These are phyloP conservation scores for Podotricha telesiphe DNA, from an alignment of 2,888 invertebrate species.

Conservation along the genomic window DNA sequence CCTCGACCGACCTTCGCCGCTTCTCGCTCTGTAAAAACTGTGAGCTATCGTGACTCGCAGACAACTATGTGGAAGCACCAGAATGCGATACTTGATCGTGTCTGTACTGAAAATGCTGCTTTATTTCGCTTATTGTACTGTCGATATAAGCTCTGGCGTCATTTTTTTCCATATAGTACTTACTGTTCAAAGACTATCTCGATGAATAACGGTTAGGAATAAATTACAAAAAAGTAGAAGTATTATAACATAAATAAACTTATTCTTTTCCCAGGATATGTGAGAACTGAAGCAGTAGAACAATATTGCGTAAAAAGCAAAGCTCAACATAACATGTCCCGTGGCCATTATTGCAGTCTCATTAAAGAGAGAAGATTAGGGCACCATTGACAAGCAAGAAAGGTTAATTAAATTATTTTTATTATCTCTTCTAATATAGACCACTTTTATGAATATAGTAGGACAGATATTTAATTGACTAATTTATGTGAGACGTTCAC, in stretches of 20 bases:
- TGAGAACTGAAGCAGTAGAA: conserved; percentile 36
- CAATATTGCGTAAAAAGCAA: conserved; percentile 31
- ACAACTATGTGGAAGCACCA: conserved; percentile 66
- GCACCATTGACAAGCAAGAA: neutral
- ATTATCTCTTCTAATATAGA: neutral
- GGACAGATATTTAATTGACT: conserved; percentile 33
- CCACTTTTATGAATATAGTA: conserved; percentile 17
- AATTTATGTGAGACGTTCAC: conserved; percentile 35
- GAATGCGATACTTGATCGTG: conserved; percentile 47
- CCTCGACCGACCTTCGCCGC: conserved; percentile 73
- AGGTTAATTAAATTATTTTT: neutral
- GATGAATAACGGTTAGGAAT: conserved; percentile 50
- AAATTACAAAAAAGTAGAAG: conserved; percentile 45
- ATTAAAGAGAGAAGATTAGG: neutral
- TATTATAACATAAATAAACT: conserved; percentile 39
- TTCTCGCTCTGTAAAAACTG: conserved; percentile 51
- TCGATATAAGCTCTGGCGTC: conserved; percentile 44
- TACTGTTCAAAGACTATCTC: conserved; percentile 43
- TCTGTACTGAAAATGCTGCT: conserved; percentile 52
- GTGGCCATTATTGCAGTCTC: neutral
- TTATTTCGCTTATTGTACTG: conserved; percentile 47
- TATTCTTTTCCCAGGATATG: conserved; percentile 40
- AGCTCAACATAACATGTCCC: conserved; percentile 4
- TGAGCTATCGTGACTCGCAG: conserved; percentile 57
- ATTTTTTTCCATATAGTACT: conserved; percentile 45